A percentile compares a stretch with the other conserved stretches of the same genome.
phyloP scores from a whole-genome alignment of 2,113 vertebrate species.

The Lycocorax pyrrhopterus region DNA sequence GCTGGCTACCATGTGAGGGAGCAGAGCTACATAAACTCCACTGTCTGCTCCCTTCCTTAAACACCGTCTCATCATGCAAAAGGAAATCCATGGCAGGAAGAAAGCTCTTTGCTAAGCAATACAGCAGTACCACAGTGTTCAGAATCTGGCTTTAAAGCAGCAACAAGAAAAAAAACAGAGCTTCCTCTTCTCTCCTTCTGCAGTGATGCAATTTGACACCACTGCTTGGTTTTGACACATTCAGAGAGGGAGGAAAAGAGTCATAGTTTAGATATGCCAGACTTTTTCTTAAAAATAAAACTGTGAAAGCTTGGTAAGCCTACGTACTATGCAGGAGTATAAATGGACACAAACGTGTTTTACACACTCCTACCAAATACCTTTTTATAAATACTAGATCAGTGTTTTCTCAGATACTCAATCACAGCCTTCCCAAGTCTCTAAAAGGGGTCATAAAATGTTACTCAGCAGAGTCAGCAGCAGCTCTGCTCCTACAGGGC shows the following conservation, averaged over 20 bases:
- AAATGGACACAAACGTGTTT: not conserved
- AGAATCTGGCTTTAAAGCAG: not conserved
- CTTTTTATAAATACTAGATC: not conserved
- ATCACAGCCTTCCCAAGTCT: not conserved
- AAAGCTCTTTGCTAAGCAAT: not conserved
- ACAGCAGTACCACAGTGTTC: not conserved
- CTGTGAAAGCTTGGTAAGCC: not conserved
- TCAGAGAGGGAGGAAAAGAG: not conserved
- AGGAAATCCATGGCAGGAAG: not conserved
- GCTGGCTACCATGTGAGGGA: not conserved
- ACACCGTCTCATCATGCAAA: not conserved
- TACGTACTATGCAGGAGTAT: not conserved
- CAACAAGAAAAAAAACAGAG: not conserved
- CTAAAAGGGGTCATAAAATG: slow-evolving; percentile 18
- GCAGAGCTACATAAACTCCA: not conserved
- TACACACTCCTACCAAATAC: not conserved
- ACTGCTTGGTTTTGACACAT: not conserved
- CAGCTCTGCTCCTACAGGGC: slow-evolving; percentile 13
- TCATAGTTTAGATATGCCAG: not conserved
- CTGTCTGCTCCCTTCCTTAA: not conserved
- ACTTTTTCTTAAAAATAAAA: not conserved
- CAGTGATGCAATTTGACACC: not conserved
- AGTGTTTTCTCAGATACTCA: not conserved
- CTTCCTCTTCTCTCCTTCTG: not conserved
- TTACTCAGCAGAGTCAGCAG: not conserved